phyloP scores from a whole-genome alignment of 1,140 invertebrate genomes.

The Ganaspis sp. region DNA sequence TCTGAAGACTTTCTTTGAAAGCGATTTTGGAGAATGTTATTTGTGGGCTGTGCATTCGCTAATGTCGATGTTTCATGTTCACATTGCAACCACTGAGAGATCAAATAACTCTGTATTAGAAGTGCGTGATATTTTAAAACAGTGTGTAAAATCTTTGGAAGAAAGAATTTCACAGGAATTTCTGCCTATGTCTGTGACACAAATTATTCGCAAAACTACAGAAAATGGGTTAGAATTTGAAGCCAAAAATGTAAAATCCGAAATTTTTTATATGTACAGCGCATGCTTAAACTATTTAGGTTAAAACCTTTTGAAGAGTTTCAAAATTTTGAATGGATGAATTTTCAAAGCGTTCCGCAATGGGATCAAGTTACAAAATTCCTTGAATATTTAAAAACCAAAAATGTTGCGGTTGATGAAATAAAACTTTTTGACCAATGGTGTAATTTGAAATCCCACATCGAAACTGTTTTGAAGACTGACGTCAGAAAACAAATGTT shows the following conservation, averaged over 20 bases:
- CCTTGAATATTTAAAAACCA: background rate
- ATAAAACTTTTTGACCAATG: background rate
- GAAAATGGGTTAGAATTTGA: background rate
- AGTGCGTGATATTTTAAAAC: background rate
- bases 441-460: background rate
- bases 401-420: background rate
- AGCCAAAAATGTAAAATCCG: background rate
- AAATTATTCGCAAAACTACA: background rate
- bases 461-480: background rate
- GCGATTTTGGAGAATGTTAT: slow-evolving; percentile 22
- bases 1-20: background rate
- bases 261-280: background rate
- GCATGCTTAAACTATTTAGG: background rate
- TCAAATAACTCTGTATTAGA: background rate
- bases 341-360: background rate
- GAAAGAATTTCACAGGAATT: background rate
- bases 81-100: background rate
- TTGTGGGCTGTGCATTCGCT: slow-evolving; percentile 9
- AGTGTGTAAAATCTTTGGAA: background rate
- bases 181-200: background rate
- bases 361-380: background rate
- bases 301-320: background rate
- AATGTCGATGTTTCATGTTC: slow-evolving; percentile 20
- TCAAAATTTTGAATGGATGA: background rate
- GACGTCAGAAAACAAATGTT: background rate